Percentiles rank a stretch among this genome's conserved stretches.
Conservation (phyloP, 2,888 invertebrate species). For the Tetrapedia diversipes region DNA sequence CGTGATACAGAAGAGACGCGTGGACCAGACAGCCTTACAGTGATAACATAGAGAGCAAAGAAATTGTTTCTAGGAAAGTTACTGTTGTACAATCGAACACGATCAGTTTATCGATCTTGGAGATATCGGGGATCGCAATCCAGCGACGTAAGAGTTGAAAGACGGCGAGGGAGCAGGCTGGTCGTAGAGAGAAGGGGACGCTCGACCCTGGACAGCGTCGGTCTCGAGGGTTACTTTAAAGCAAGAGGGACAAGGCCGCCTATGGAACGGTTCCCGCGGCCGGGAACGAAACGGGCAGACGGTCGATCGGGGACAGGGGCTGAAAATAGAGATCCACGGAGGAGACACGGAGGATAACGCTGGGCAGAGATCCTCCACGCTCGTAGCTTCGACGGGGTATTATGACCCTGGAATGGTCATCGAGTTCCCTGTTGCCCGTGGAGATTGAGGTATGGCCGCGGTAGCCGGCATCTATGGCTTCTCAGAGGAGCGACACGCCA, state of each 20-base stretch:
- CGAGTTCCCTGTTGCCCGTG: constrained; percentile 58
- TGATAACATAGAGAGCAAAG: no score
- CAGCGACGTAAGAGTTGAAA: no score
- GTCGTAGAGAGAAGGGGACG: constrained; percentile 25
- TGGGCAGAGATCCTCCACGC: constrained; percentile 43
- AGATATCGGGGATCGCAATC: no score
- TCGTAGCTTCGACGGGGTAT: constrained; percentile 51
- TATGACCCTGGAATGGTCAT: constrained; percentile 62
- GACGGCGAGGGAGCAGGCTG: no score
- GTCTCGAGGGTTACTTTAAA: constrained; percentile 48
- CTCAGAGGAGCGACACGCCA: constrained; percentile 79
- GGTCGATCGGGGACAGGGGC: constrained; percentile 38
- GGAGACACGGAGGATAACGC: constrained; percentile 42
- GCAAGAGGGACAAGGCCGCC: constrained; percentile 61
- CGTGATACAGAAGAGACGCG: neutral
- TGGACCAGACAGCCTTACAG: no score
- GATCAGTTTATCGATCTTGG: no score
- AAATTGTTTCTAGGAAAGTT: no score
- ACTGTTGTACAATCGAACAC: no score
- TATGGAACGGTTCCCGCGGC: constrained; percentile 57
- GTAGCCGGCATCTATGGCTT: constrained; percentile 81
- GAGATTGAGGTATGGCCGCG: constrained; percentile 80
- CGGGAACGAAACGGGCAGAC: constrained; percentile 48
- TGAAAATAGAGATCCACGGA: constrained; percentile 49
- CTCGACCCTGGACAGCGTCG: constrained; percentile 36